Evolutionary conservation across 1,140 invertebrate species (phyloP), one percentile per base, ranked within the genome.

Genomic region (Zaprionus africanus): DNA sequence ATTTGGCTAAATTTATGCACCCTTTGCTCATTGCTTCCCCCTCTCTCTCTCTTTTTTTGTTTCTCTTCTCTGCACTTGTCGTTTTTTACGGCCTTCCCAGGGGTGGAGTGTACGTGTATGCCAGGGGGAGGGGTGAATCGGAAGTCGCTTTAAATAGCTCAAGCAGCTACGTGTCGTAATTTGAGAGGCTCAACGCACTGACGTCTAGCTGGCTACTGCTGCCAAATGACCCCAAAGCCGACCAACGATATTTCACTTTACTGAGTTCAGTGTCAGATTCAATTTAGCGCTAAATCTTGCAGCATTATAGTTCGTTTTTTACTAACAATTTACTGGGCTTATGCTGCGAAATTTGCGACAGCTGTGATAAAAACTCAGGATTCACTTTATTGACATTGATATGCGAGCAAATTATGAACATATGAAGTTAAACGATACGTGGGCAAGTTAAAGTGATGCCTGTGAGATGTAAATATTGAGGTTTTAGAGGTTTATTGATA

Each of bases 1-100:
- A 87, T 87, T 84, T 90, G 49, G 81, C 82, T 81, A 88, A 88
- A 88, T 88, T 88, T 88, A 88, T 88, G 84, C 84, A 88, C 84
- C 84, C 84, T 82, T 76, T 76, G 72, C 63, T 15, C 31, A 15
- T 59, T 9, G n/a, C 41, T 46, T 17, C n/a, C n/a, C n/a, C 41
- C 36, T 13, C 38, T 15, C 15, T 7, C 7, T 17, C 13, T 15
- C 38, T 5, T 13, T 46, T 66, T 68, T 46, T 36, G 36, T 46
- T 22, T 60, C 43, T 72, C 65, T 61, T 34, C 41, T 81, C 26
- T 72, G 59, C 81, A 88, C 84, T 88, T 88, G 84, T 88, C 84
- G 67, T 75, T 84, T 88, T 84, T 88, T 87, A 86, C 57, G 75
- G 59, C 43, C 22, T 46, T 46, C 41, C 41, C 41, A 46, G 41